Percentiles rank a stretch among this genome's conserved stretches.
Evolutionary conservation across 2,888 invertebrate species (phyloP).

Genomic region (Amitus sp.): DNA sequence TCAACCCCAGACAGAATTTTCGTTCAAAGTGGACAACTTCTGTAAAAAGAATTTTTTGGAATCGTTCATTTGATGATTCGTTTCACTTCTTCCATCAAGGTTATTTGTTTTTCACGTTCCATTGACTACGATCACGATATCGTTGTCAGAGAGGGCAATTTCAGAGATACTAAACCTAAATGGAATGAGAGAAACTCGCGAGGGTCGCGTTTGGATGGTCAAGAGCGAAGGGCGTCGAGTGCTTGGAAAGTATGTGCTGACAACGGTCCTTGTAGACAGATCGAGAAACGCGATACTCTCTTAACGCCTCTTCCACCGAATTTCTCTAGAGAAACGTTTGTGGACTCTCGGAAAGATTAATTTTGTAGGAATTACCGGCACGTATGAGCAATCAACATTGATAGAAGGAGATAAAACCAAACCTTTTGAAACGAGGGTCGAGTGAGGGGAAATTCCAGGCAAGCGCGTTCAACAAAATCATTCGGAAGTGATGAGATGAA

Average conservation of each 20-base stretch:
- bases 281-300: constrained; percentile 35
- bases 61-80: too few relatives aligned
- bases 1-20: too few relatives aligned
- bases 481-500: not conserved
- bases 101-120: too few relatives aligned
- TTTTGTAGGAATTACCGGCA: constrained; percentile 12
- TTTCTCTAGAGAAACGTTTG: constrained; percentile 5
- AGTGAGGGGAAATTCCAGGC: not conserved
- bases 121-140: not conserved
- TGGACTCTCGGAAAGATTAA: constrained; percentile 16
- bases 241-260: constrained; percentile 1
- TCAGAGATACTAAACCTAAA: not conserved
- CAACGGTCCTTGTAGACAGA: constrained; percentile 28
- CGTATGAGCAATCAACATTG: constrained; percentile 14
- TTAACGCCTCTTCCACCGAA: constrained; percentile 16
- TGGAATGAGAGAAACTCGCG: constrained; percentile 8
- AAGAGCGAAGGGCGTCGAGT: constrained; percentile 14
- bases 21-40: too few relatives aligned
- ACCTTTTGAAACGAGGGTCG: constrained; percentile 12
- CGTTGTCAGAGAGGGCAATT: not conserved
- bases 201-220: constrained; percentile 5
- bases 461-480: not conserved
- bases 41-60: not conserved
- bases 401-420: constrained; percentile 9
- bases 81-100: too few relatives aligned